Evolutionary conservation across 2,113 vertebrate species (phyloP), one percentile per base, ranked within the genome.

Genomic region (Anhinga anhinga): DNA sequence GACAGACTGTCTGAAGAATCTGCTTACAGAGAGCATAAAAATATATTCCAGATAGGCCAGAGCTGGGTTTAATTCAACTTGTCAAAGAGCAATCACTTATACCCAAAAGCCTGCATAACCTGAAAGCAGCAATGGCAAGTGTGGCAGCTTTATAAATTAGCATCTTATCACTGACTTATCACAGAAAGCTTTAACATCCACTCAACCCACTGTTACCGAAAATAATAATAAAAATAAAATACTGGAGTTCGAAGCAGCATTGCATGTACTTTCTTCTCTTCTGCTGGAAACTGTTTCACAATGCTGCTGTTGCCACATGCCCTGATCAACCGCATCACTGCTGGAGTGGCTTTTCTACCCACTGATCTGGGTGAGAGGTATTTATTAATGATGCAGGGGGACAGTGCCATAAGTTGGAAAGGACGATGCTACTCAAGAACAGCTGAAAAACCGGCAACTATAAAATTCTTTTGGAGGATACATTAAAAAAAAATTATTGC

Each of bases 261-360:
- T 76, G 36, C 45, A 45, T 42, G 59, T 74, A 34, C 78, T 63
- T 62, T 27, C 19, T 36, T n/a, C 50, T 38, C 27, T 40, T 34
- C 50, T 53, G 44, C 11, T 42, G 59, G 38, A 47, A 66, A 45
- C 13, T 15, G 11, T 21, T 69, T 9, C 32, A 22, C 0, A 0
- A n/a, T 0, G 2, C 27, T 78, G 62, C 44, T 13, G 49, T 55
- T 22, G 6, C 30, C 50, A 30, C 0, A 0, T 36, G 66, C 21
- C 50, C 34, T 62, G 61, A 58, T 8, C 9, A 2, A 38, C 45
- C 7, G 10, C 2, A 8, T 69, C 55, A n/a, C 26, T 32, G 73
- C 71, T 71, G 65, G 20, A 67, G n/a, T 5, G 45, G 11, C 44
- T 82, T 52, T 66, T 53, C 55, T 32, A 27, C 7, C 32, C 26